Conservation (phyloP, 2,888 invertebrate genomes). For the Nasonovia ribisnigri region DNA sequence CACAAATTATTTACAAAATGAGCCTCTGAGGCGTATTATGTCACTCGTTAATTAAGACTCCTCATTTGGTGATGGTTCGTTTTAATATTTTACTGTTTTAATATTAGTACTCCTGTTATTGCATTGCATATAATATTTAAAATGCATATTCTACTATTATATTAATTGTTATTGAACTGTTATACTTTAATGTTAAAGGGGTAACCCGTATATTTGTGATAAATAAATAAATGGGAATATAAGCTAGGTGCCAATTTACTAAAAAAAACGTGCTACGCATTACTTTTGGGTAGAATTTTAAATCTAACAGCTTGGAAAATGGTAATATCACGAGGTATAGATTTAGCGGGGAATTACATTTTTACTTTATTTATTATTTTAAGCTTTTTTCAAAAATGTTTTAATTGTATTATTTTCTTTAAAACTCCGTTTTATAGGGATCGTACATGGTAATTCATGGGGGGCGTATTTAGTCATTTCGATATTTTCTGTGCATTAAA, state of each 20-base stretch:
- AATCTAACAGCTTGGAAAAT: rapidly evolving
- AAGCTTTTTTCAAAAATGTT: not conserved
- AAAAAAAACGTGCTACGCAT: not conserved
- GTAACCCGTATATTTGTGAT: too few relatives aligned
- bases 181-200: too few relatives aligned
- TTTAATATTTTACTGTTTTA: too few relatives aligned
- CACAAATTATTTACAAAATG: too few relatives aligned
- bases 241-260: not conserved
- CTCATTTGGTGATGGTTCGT: too few relatives aligned
- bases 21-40: too few relatives aligned
- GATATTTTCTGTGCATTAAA: not conserved
- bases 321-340: not conserved
- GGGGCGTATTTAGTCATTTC: not conserved
- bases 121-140: too few relatives aligned
- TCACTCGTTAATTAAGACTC: too few relatives aligned
- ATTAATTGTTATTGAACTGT: too few relatives aligned
- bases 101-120: too few relatives aligned
- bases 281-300: not conserved
- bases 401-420: not conserved
- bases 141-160: too few relatives aligned
- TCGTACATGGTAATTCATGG: not conserved
- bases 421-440: not conserved
- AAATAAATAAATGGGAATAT: too few relatives aligned
- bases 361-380: not conserved
- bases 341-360: not conserved